Base-by-base conservation (phyloP, 1,140 invertebrate species). In the Dinoponera quadriceps region DNA sequence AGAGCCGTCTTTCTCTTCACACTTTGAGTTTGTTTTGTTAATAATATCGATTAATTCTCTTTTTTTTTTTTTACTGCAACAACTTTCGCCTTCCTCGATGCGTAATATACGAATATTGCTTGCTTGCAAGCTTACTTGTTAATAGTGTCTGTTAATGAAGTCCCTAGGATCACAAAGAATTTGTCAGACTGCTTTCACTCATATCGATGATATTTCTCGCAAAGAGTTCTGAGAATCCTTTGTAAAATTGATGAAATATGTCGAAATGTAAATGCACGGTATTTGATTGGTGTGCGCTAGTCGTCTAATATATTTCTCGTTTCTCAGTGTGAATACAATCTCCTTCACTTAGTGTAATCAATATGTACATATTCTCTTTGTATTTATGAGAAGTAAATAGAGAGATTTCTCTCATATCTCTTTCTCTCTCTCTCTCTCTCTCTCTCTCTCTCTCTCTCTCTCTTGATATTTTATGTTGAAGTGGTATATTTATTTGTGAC, bases 401-500 rank as follows among this genome's bases (percentile, higher is more conserved):
- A n/a, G n/a, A n/a, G n/a, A n/a, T n/a, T n/a, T n/a, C n/a, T n/a
- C n/a, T n/a, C n/a, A n/a, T n/a, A n/a, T n/a, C n/a, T n/a, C n/a
- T n/a, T n/a, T n/a, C n/a, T n/a, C n/a, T n/a, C n/a, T n/a, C n/a
- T n/a, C n/a, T n/a, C n/a, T n/a, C n/a, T n/a, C n/a, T n/a, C n/a
- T n/a, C n/a, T n/a, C n/a, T n/a, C n/a, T n/a, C n/a, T n/a, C n/a
- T n/a, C n/a, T n/a, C n/a, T n/a, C n/a, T n/a, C n/a, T n/a, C n/a
- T n/a, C 51, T 22, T 18, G n/a, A 54, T 65, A 65, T 38, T 33
- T 65, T 77, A 54, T 27, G n/a, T 78, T 68, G 22, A 72, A 25
- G 13, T 72, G 38, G 51, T 25, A 44, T 33, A 73, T 48, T 65
- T 66, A 60, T 3, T 82, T 82, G 90, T 91, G 85, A 91, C 88